phyloP scores from a whole-genome alignment of 1,140 invertebrate genomes.

The Spodoptera frugiperda region DNA sequence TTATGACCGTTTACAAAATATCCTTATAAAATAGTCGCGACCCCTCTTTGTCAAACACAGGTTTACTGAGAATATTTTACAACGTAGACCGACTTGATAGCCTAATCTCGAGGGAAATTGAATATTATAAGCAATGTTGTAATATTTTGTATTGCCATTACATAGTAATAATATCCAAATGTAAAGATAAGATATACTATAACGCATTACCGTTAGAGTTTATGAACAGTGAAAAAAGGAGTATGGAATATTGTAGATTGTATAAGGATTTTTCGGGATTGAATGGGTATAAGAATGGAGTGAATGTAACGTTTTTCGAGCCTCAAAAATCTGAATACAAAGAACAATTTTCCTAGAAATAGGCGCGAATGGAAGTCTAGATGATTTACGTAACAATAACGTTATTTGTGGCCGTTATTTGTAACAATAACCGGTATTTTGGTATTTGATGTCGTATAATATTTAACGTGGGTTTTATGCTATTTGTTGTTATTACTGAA shows the following conservation, averaged over 20 bases:
- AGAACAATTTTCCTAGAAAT: too few species aligned
- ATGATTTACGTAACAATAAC: too few species aligned
- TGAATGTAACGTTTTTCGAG: too few species aligned
- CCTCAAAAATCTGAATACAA: too few species aligned
- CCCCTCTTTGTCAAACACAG: conserved; percentile 21
- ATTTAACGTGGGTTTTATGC: too few species aligned
- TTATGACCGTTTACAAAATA: conserved; percentile 14
- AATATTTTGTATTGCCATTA: conserved; percentile 35
- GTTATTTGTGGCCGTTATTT: too few species aligned
- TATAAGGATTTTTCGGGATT: not conserved
- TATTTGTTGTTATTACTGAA: too few species aligned
- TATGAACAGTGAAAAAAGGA: conserved; percentile 21
- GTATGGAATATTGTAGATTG: not conserved
- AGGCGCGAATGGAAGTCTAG: too few species aligned
- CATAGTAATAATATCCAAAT: conserved; percentile 29
- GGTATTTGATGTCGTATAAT: too few species aligned
- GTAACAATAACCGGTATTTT: too few species aligned
- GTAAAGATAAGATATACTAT: conserved; percentile 10
- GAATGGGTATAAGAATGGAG: not conserved
- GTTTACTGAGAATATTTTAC: conserved; percentile 29
- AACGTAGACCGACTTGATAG: conserved; percentile 11
- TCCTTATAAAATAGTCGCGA: conserved; percentile 10
- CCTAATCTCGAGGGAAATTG: conserved; percentile 21
- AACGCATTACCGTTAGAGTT: conserved; percentile 20
- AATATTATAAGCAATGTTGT: conserved; percentile 27